These are phyloP conservation scores for Notarius quadriscutis DNA, from an alignment of 2,113 vertebrate genomes.

Conservation along the genomic window DNA sequence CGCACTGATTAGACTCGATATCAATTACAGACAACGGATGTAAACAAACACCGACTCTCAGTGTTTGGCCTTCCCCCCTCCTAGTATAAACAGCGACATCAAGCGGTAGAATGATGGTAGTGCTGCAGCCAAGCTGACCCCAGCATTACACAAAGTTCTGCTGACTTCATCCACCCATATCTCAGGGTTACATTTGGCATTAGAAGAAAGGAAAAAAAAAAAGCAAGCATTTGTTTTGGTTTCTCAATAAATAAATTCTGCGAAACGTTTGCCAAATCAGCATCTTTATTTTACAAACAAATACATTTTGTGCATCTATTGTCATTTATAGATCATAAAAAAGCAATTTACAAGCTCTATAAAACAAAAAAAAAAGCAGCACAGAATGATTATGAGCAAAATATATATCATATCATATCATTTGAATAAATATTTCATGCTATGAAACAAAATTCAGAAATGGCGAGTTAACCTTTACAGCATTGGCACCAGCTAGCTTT, in stretches of 20 bases:
- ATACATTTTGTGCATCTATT: constrained; percentile 86
- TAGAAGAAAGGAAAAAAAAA: too few species aligned
- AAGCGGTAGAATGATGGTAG: not conserved
- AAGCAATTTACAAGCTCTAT: constrained; percentile 98
- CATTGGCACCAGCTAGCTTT: constrained; percentile 98
- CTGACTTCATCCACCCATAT: not conserved
- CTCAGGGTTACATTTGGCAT: not conserved
- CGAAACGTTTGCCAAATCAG: constrained; percentile 85
- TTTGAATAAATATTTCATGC: constrained; percentile 99
- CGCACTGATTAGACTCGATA: too few species aligned
- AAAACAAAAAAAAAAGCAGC: constrained; percentile 79
- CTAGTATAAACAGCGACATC: constrained; percentile 12
- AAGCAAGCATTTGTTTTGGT: not conserved
- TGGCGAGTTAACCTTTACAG: constrained; percentile 94
- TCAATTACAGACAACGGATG: not conserved
- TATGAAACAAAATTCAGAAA: constrained; percentile 99
- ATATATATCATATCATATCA: constrained; percentile 85
- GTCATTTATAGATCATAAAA: constrained; percentile 97
- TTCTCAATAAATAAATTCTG: constrained; percentile 36
- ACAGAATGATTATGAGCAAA: constrained; percentile 97
- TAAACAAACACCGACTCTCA: not conserved
- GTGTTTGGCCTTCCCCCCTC: too few species aligned
- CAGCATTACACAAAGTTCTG: too few species aligned
- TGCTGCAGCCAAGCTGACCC: not conserved
- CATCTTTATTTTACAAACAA: constrained; percentile 99